These are phyloP conservation scores for Megalops cyprinoides DNA, from an alignment of 2,797 vertebrate genomes.

Conservation along the genomic window DNA sequence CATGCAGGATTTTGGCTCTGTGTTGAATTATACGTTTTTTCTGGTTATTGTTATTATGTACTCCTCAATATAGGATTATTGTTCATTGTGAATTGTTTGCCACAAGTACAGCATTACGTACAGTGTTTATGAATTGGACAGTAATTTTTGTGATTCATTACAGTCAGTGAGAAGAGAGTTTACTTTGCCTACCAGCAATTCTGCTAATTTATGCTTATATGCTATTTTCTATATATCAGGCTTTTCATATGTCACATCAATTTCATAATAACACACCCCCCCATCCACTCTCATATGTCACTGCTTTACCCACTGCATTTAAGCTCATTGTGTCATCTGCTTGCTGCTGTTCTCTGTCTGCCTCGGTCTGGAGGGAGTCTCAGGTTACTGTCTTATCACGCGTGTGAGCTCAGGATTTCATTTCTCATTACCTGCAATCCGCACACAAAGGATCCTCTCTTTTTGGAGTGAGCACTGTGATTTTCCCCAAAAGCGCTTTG, in stretches of 20 bases:
- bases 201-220: not conserved
- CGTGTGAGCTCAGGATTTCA: constrained; percentile 19
- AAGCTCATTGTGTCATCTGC: not conserved
- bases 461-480: not conserved
- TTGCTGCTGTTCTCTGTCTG: not conserved
- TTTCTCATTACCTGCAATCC: constrained; percentile 2
- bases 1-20: not conserved
- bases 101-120: not conserved
- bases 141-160: not conserved
- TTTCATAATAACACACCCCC: not conserved
- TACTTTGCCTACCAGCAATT: not conserved
- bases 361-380: not conserved
- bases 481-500: not conserved
- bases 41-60: not conserved
- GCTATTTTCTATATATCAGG: not conserved
- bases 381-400: not conserved
- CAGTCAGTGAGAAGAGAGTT: not conserved
- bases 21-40: not conserved
- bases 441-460: not conserved
- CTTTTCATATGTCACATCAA: not conserved
- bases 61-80: too few relatives aligned
- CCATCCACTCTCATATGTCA: not conserved
- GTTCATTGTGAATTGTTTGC: not conserved
- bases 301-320: not conserved
- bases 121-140: not conserved